A percentile compares a stretch with the other conserved stretches of the same genome.
Conservation (phyloP, 2,888 invertebrate species). For the Sturmia bella region DNA sequence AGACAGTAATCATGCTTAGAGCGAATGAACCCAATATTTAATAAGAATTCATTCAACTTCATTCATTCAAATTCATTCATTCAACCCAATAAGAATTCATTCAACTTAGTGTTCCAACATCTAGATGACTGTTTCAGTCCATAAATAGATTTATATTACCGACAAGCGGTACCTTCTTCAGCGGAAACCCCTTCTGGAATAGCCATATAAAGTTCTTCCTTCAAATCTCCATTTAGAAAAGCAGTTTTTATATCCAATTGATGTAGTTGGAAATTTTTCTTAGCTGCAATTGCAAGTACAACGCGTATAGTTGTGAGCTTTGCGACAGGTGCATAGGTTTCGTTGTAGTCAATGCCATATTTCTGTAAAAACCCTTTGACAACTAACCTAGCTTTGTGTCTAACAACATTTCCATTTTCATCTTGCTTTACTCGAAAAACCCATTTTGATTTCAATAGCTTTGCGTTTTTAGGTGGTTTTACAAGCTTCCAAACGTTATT, state of each 20-base stretch:
- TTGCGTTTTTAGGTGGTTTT: conserved; percentile 1
- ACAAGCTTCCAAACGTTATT: conserved; percentile 41
- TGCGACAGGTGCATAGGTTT: too few species aligned
- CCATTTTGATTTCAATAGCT: conserved; percentile 58
- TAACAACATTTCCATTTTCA: conserved; percentile 49
- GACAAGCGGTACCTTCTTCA: too few species aligned
- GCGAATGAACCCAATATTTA: too few species aligned
- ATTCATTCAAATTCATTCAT: too few species aligned
- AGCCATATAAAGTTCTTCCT: background rate
- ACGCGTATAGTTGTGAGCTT: background rate
- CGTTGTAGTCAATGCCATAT: conserved; percentile 68
- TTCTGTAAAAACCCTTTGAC: conserved; percentile 67
- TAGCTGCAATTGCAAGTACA: background rate
- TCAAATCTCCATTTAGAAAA: background rate
- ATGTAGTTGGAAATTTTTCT: background rate
- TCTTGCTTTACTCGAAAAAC: conserved; percentile 64
- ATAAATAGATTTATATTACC: too few species aligned
- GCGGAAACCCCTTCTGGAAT: too few species aligned
- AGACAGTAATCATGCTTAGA: too few species aligned
- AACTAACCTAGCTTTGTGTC: conserved; percentile 54
- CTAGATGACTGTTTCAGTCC: too few species aligned
- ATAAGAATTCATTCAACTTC: too few species aligned
- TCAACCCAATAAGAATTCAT: too few species aligned
- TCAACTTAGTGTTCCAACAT: too few species aligned
- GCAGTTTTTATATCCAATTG: background rate